Evolutionary conservation across 2,797 vertebrate species (phyloP).

Genomic region (Ataeniobius toweri): DNA sequence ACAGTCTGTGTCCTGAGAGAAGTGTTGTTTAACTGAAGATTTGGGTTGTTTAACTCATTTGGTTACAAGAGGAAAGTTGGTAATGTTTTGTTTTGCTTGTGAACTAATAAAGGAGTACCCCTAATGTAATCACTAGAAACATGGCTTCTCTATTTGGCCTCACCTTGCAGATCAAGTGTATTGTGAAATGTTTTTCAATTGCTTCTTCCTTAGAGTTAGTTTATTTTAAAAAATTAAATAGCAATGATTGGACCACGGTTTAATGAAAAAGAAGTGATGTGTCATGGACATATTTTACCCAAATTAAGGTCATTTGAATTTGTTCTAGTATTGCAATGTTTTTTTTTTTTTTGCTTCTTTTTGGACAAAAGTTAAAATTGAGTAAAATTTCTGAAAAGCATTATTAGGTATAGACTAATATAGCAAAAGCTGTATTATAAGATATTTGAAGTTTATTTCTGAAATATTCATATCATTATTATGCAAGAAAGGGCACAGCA

Average conservation of each 20-base stretch:
- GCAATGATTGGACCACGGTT: background rate
- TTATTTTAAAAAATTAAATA: background rate
- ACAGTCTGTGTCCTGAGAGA: conserved; percentile 12
- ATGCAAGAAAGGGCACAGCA: background rate
- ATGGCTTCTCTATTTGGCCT: background rate
- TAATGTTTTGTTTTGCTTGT: conserved; percentile 10
- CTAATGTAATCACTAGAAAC: background rate
- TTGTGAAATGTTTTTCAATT: background rate
- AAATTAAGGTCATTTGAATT: background rate
- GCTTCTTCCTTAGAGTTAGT: background rate
- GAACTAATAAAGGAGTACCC: background rate
- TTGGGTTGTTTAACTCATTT: conserved; percentile 3
- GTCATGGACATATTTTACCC: too few species aligned
- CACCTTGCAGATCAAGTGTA: background rate
- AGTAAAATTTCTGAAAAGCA: background rate
- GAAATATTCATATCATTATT: too few species aligned
- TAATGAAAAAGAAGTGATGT: background rate
- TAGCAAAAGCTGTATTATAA: background rate
- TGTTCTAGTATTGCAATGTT: background rate
- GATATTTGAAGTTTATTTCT: too few species aligned
- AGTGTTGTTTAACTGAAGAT: conserved; percentile 20
- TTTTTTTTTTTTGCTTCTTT: background rate
- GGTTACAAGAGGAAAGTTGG: background rate
- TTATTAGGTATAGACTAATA: background rate
- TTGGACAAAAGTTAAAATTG: background rate